Base-by-base conservation (phyloP, 2,113 vertebrate species). In the Hoplias malabaricus region DNA sequence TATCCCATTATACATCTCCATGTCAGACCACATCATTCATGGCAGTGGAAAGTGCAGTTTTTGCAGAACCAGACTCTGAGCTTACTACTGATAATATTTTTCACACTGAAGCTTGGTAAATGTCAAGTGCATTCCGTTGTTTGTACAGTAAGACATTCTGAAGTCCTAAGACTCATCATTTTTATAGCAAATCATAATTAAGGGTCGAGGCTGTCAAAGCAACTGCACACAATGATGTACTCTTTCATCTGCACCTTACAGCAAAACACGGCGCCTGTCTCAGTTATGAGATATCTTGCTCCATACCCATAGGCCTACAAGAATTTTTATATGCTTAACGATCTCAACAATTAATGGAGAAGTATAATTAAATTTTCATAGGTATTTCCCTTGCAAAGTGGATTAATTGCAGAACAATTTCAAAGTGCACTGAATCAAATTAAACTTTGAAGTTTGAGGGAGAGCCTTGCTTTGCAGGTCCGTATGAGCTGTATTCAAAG, bases 171-270 rank as follows among this genome's bases (percentile, higher is more conserved):
- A 43, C 34, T 76, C 38, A 57, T 76, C 42, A 29, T 42, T 76
- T 76, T 68, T 48, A 68, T 76, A 38, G 69, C 65, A 54, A 75
- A 31, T 77, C 36, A 77, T 77, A 77, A 77, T 77, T 68, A 69
- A 68, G 65, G 50, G 65, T 46, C 69, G 25, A 46, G 27, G 7
- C 63, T 68, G 36, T 68, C 74, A 76, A 13, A 76, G 7, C 36
- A 50, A 63, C 25, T 42, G 74, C 50, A 43, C 27, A 25, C 27
- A 69, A 21, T 57, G 50, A 69, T 77, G 75, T 67, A 66, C 43
- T 57, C 61, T 50, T 74, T 74, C 43, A 50, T 50, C 34, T 74
- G 19, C n/a, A 65, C 31, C 61, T 75, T 33, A 38, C 12, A 75
- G 50, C 61, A 54, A 54, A 50, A 21, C 21, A 1, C 54, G 27